A percentile compares a stretch with the other conserved stretches of the same genome.
Evolutionary conservation across 1,140 invertebrate species (phyloP).

Genomic region (Lepidurus arcticus): DNA sequence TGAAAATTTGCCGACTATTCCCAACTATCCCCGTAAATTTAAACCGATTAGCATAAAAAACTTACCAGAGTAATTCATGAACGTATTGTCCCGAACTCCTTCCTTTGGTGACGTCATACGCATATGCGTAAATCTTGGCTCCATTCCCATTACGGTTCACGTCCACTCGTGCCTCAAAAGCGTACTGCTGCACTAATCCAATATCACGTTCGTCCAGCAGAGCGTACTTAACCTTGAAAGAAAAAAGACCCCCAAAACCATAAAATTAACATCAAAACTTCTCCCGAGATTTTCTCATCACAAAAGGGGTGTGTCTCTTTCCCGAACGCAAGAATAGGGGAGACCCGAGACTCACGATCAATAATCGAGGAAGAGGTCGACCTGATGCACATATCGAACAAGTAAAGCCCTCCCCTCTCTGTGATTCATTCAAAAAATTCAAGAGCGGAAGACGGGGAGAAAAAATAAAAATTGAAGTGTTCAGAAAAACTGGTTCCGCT

Average conservation of each 20-base stretch:
- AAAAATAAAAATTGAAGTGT: not conserved
- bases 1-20: no score
- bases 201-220: conserved; percentile 52
- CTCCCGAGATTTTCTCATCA: not conserved
- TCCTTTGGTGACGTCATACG: conserved; percentile 46
- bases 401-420: not conserved
- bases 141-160: conserved; percentile 51
- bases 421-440: not conserved
- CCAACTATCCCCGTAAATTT: no score
- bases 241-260: not conserved
- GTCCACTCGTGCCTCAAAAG: conserved; percentile 50
- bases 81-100: conserved; percentile 46
- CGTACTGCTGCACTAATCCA: conserved; percentile 47
- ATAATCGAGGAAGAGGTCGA: not conserved
- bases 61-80: conserved; percentile 50
- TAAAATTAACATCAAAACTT: conserved; percentile 4
- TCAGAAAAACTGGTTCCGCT: not conserved
- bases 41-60: not conserved
- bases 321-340: not conserved
- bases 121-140: conserved; percentile 49
- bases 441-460: not conserved
- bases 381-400: not conserved
- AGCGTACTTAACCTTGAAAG: conserved; percentile 47
- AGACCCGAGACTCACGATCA: not conserved
- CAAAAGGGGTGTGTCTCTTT: not conserved